Evolutionary conservation across 2,888 invertebrate species (phyloP), one percentile per base, ranked within the genome.

Genomic region (Leptopterna dolabrata): DNA sequence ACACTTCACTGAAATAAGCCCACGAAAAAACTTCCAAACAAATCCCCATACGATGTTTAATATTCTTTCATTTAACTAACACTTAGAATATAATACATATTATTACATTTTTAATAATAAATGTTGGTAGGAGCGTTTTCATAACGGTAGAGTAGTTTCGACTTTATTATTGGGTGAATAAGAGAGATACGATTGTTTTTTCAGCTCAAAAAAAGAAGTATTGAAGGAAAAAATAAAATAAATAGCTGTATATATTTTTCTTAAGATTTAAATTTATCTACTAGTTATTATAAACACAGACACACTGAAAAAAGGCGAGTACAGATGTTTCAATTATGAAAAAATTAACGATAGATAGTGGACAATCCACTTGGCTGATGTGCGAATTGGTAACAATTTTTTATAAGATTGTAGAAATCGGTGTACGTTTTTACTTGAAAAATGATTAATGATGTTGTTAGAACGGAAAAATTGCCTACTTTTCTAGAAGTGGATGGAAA

Each of bases 231-330:
- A 41, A 70, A 83, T 70, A 51, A 55, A 47, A 11, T 24, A 51
- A 78, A 83, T 83, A 83, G 83, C 70, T 83, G 83, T 83, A 70
- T 83, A 83, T 83, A 83, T 83, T 83, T 83, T 83, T 83, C 83
- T 83, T 83, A 83, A 83, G 83, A 41, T 83, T 83, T 29, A 81
- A 55, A 51, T 36, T 70, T 36, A 47, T 63, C 24, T 41, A 83
- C 30, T 70, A 55, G 55, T 36, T 63, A 30, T 83, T 41, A 41
- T 70, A 70, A 83, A 83, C 83, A 83, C 83, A 83, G 83, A 83
- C 83, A 83, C 83, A 83, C 83, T 83, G 83, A 83, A 83, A 83
- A 45, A 41, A 45, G 19, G 51, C 51, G n/a, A 51, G 51, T 19
- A 24, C 19, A 63, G 24, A 63, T 63, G 24, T 63, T 63, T 63